Evolutionary conservation across 2,888 invertebrate genomes (phyloP), one percentile per base, ranked within the genome.

Genomic region (Brenthis hecate): DNA sequence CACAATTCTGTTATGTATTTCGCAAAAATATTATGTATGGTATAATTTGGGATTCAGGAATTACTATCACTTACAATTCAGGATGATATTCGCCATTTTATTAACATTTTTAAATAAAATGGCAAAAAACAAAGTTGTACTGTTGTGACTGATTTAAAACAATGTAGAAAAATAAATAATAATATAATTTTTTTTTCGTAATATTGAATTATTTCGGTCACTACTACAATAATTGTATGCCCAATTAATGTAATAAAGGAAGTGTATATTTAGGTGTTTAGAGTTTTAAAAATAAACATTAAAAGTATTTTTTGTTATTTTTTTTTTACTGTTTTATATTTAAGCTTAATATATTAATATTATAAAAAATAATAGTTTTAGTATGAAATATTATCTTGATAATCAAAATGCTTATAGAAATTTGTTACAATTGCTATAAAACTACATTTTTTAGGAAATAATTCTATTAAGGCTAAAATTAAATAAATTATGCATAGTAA

Each of bases 201-300:
- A 3, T 28, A 28, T 28, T 28, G 4, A 28, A 28, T 28, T 28
- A 28, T 50, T 43, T 56, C 6, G 16, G 28, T 61, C 55, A 58
- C 55, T 72, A 64, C 72, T 77, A 73, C 63, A 72, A 69, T 54
- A 28, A 28, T 28, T 16, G 77, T 79, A 72, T 81, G 81, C 76
- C 76, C 81, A 81, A 81, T 82, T 80, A 51, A 48, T 48, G 23
- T 65, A 48, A 32, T 47, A 51, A 23, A 54, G 56, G 43, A 28
- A 51, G 16, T 32, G 14, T 55, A 23, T 43, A 48, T 55, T 13
- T 54, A 5, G 13, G n/a, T 60, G 55, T 67, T 19, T 68, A 55
- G 72, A 56, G n/a, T 61, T 61, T 57, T 71, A 68, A 28, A 50
- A 60, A 11, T 28, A 63, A 43, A 68, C 50, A 69, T 64, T 69